Evolutionary conservation across 2,113 vertebrate species (phyloP).

Genomic region (Baryphthengus martii): DNA sequence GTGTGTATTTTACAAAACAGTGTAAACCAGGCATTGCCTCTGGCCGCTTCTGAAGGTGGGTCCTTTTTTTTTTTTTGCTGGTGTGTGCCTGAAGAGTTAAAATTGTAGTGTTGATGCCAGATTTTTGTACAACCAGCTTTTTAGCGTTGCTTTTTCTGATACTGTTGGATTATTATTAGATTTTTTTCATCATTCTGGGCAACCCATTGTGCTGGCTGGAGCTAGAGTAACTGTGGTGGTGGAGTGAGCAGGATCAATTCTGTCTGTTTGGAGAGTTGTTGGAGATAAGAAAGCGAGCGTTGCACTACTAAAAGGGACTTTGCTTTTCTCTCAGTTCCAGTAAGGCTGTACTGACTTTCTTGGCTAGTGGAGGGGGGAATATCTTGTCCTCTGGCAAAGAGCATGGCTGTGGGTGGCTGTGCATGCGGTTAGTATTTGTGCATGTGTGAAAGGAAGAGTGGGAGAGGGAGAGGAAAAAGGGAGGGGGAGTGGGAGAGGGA

Average conservation of each 20-base stretch:
- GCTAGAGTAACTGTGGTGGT: neutral
- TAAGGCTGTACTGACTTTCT: neutral
- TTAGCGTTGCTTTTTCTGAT: neutral
- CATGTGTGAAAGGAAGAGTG: neutral
- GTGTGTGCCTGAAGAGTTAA: neutral
- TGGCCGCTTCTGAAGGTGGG: neutral
- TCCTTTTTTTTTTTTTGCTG: neutral
- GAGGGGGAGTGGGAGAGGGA: too few relatives aligned
- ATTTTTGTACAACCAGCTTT: neutral
- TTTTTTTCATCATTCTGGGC: neutral
- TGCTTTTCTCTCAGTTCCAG: neutral
- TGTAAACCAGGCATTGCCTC: neutral
- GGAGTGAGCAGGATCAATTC: neutral
- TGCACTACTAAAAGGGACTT: neutral
- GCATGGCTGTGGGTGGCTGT: neutral
- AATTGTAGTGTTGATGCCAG: neutral
- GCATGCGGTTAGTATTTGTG: neutral
- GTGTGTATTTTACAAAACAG: neutral
- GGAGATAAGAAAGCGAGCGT: neutral
- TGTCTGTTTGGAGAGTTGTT: neutral
- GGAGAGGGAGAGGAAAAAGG: neutral
- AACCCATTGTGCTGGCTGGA: neutral
- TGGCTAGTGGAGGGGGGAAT: neutral
- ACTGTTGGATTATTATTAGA: neutral
- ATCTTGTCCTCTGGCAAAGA: neutral